These are phyloP conservation scores for Eulemur coronatus DNA, from an alignment of 2,797 vertebrate species.

Conservation along the genomic window DNA sequence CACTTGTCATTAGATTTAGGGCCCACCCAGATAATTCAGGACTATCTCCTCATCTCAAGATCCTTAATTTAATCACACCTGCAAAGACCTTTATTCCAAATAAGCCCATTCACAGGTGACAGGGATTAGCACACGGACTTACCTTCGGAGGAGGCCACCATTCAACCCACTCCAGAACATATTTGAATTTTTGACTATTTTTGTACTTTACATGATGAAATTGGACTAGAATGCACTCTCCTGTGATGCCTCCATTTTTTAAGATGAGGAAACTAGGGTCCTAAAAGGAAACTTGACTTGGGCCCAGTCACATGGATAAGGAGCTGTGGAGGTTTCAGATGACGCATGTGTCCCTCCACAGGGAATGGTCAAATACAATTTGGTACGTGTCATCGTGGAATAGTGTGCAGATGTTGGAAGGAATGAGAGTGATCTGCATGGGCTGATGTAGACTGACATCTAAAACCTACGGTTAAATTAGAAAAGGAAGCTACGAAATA, in stretches of 20 bases:
- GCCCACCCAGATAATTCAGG: neutral
- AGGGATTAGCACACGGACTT: neutral
- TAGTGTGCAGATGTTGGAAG: neutral
- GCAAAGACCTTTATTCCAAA: neutral
- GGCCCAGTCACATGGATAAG: neutral
- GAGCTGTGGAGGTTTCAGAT: neutral
- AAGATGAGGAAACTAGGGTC: neutral
- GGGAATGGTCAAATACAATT: neutral
- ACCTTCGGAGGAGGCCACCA: neutral
- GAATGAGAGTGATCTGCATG: neutral
- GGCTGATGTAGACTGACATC: neutral
- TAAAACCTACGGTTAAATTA: neutral
- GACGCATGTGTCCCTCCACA: neutral
- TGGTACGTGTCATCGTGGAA: neutral
- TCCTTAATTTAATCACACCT: neutral
- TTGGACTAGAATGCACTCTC: neutral
- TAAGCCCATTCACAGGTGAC: neutral
- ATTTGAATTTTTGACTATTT: neutral
- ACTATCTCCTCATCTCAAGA: neutral
- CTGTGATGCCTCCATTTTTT: neutral
- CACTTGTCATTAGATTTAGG: neutral
- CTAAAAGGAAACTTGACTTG: neutral
- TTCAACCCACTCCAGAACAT: neutral
- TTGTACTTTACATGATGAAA: neutral
- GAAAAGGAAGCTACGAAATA: neutral